Evolutionary conservation across 2,888 invertebrate species (phyloP), one percentile per base, ranked within the genome.

Genomic region (Tetrapedia diversipes): DNA sequence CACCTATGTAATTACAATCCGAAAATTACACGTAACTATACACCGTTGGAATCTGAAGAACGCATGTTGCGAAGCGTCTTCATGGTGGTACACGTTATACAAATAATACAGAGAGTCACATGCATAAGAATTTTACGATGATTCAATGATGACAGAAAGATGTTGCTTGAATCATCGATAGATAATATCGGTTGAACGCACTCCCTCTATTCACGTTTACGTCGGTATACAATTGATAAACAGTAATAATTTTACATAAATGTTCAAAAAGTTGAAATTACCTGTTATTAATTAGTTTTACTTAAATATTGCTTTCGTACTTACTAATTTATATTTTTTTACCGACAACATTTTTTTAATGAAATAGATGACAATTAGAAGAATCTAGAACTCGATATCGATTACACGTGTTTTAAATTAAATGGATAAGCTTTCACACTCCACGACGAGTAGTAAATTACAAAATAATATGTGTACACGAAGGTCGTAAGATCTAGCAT

Each of bases 101-200:
- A 47, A 74, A 34, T 75, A 24, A 37, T 59, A 56, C 19, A 75
- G 11, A 75, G 24, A 54, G 66, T 60, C 41, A 45, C 75, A 60
- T 75, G 75, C 75, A 75, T 43, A 14, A 27, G 32, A 47, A 71
- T 56, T 39, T 16, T 32, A 41, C 14, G 22, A 47, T 47, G 27
- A 60, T 59, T 60, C 29, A 47, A 59, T 16, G 11, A n/a, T 22
- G 32, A 34, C 24, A 41, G 29, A 24, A 8, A 22, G 37, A 45
- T 14, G 22, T 11, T 22, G 14, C 24, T 63, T 27, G 34, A 57
- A 39, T 75, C 57, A 64, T 32, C 74, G 32, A 7, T 39, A 32
- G 39, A 19, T 47, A 16, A 53, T 34, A 51, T 29, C 16, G 10
- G 10, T 11, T 24, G n/a, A 56, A 63, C 24, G 8, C 24, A 19